Percentiles rank a stretch among this genome's conserved stretches.
phyloP scores from a whole-genome alignment of 53 echinoderm and acorn worm genomes.

The Holothuria leucospilota region DNA sequence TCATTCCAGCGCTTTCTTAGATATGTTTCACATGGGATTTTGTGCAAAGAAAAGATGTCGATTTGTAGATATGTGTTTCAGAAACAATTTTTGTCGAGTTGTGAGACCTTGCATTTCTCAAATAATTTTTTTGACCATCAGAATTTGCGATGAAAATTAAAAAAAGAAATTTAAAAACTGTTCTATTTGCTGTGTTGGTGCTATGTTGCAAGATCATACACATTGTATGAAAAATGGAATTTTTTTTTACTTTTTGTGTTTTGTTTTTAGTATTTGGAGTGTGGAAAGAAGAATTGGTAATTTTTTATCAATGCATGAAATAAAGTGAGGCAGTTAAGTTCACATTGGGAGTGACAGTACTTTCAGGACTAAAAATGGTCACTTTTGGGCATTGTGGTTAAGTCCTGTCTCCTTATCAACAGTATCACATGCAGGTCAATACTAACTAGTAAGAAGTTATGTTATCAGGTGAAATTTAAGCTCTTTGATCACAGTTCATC shows the following conservation, averaged over 20 bases:
- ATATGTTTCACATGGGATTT: conserved; percentile 44
- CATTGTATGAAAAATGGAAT: conserved; percentile 1
- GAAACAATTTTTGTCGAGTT: not conserved
- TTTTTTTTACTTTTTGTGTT: conserved; percentile 31
- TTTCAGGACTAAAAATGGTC: too few relatives aligned
- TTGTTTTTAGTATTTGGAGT: not conserved
- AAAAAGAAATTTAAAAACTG: not conserved
- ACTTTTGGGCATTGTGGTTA: too few relatives aligned
- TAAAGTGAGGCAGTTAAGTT: too few relatives aligned
- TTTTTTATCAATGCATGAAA: too few relatives aligned
- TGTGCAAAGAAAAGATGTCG: not conserved
- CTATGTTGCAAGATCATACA: conserved; percentile 25
- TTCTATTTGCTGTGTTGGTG: conserved; percentile 34
- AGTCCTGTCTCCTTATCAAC: too few relatives aligned
- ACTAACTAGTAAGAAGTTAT: too few relatives aligned
- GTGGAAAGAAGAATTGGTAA: not conserved
- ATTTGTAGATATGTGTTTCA: not conserved
- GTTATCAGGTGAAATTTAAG: too few relatives aligned
- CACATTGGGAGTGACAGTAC: too few relatives aligned
- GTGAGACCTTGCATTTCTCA: not conserved
- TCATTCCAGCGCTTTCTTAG: conserved; percentile 48
- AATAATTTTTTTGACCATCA: conserved; percentile 8
- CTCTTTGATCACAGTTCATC: too few relatives aligned
- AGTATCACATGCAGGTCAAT: too few relatives aligned
- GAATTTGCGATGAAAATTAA: conserved; percentile 28